Evolutionary conservation across 1,140 invertebrate species (phyloP).

Genomic region (Atta colombica): DNA sequence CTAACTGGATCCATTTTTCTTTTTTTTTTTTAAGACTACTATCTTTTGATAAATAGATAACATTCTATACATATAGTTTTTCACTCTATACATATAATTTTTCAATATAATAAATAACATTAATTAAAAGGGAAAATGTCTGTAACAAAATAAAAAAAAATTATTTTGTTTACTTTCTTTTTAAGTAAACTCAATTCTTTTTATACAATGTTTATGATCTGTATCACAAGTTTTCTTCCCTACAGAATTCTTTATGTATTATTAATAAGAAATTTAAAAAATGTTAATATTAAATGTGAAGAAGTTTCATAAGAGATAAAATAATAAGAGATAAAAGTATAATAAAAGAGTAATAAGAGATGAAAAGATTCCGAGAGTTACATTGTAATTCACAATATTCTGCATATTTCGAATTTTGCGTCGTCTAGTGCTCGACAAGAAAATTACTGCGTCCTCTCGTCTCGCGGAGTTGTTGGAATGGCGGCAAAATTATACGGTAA

Average conservation of each 20-base stretch:
- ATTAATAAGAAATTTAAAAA: not conserved
- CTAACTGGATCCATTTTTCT: too few species aligned
- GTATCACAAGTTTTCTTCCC: not conserved
- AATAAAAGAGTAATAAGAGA: not conserved
- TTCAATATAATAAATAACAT: not conserved
- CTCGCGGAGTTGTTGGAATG: constrained; percentile 12
- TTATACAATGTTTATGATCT: not conserved
- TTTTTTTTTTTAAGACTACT: too few species aligned
- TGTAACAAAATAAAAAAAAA: not conserved
- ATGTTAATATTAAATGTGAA: not conserved
- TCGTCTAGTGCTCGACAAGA: not conserved
- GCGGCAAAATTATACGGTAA: constrained; percentile 30
- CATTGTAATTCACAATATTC: not conserved
- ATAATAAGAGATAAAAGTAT: not conserved
- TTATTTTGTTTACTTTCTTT: not conserved
- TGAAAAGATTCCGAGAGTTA: not conserved
- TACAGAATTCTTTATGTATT: not conserved
- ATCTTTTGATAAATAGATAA: too few species aligned
- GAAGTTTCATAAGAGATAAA: not conserved
- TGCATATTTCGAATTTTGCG: constrained; percentile 37
- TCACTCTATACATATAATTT: too few species aligned
- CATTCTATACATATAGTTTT: too few species aligned
- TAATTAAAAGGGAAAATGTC: not conserved
- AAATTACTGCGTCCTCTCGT: constrained; percentile 32
- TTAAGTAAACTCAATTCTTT: not conserved